These are phyloP conservation scores for Pissodes strobi DNA, from an alignment of 1,140 invertebrate species.

Conservation along the genomic window DNA sequence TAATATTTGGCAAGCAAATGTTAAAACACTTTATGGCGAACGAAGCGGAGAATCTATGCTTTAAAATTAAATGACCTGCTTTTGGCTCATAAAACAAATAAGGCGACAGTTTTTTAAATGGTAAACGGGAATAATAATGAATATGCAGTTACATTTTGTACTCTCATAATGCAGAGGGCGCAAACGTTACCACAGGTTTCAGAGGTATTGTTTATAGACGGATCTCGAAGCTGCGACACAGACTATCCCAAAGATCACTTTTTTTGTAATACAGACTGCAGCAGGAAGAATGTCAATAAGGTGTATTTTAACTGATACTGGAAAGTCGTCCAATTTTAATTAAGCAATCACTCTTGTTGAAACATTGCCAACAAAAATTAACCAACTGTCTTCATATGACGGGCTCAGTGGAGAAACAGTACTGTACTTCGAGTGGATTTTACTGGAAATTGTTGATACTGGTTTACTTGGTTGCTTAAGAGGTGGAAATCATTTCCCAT, in stretches of 20 bases:
- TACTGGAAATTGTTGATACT: too few relatives aligned
- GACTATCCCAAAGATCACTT: neutral
- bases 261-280: neutral
- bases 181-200: neutral
- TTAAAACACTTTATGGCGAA: neutral
- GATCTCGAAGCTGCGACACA: neutral
- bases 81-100: neutral
- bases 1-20: neutral
- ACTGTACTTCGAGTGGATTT: too few relatives aligned
- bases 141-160: neutral
- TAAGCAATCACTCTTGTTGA: neutral
- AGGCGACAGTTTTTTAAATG: neutral
- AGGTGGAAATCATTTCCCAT: too few relatives aligned
- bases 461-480: too few relatives aligned
- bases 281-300: neutral
- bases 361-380: neutral
- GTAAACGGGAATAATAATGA: neutral
- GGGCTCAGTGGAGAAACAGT: too few relatives aligned
- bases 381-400: too few relatives aligned
- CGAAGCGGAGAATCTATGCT: neutral
- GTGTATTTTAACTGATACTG: neutral
- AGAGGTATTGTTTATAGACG: neutral
- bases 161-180: neutral
- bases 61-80: neutral
- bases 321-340: neutral